Evolutionary conservation across 2,888 invertebrate species (phyloP).

Genomic region (Cybosia mesomella): DNA sequence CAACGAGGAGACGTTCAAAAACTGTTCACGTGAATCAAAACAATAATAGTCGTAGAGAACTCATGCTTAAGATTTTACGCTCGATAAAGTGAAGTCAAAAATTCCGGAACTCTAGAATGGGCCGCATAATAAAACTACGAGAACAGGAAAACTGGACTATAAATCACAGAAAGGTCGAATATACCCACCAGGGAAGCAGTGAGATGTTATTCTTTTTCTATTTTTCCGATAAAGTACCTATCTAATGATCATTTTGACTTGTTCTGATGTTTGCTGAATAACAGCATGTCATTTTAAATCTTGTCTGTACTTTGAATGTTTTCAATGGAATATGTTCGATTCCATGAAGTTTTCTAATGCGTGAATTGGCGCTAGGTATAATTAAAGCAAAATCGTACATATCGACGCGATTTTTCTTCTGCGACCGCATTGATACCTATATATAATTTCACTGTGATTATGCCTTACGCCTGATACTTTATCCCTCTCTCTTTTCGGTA

Average conservation of each 20-base stretch:
- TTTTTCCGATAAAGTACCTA: constrained; percentile 41
- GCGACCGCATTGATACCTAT: too few species aligned
- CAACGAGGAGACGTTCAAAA: constrained; percentile 28
- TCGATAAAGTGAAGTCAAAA: constrained; percentile 75
- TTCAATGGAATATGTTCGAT: background rate
- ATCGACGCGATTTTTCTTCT: too few species aligned
- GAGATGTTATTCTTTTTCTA: constrained; percentile 53
- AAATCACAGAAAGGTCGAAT: constrained; percentile 82
- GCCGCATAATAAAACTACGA: constrained; percentile 77
- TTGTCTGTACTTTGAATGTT: background rate
- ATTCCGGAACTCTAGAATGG: constrained; percentile 61
- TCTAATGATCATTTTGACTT: constrained; percentile 38
- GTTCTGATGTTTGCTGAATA: constrained; percentile 14
- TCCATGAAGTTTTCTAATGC: background rate
- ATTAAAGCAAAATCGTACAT: too few species aligned
- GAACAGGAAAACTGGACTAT: constrained; percentile 70
- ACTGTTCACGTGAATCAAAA: constrained; percentile 35
- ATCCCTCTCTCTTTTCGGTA: too few species aligned
- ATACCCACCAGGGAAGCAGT: constrained; percentile 65
- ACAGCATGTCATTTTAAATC: background rate
- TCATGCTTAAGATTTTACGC: constrained; percentile 61
- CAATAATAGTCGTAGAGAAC: constrained; percentile 33
- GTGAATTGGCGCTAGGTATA: too few species aligned
- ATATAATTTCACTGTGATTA: too few species aligned
- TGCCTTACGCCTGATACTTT: too few species aligned